These are phyloP conservation scores for Sapajus apella DNA, from an alignment of 2,113 vertebrate genomes.

Conservation along the genomic window DNA sequence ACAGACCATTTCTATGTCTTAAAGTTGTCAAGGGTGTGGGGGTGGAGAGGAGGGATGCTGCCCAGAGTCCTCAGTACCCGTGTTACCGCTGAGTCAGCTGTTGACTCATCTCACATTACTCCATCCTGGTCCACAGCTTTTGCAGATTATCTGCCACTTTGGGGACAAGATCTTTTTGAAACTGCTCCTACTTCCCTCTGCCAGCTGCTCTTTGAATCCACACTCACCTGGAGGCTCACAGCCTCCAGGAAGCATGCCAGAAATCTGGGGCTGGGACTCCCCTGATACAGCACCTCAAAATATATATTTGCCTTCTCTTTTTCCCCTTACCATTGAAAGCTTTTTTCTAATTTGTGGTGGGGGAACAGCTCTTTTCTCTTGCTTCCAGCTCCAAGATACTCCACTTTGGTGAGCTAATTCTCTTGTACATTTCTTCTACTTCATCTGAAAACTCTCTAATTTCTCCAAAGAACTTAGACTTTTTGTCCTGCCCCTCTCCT, in stretches of 20 bases:
- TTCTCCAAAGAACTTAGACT: background rate
- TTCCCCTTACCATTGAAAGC: background rate
- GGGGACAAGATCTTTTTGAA: background rate
- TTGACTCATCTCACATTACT: background rate
- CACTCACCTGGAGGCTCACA: too few species aligned
- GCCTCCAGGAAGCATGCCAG: too few species aligned
- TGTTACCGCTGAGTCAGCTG: background rate
- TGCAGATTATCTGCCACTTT: background rate
- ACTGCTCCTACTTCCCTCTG: background rate
- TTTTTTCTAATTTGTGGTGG: background rate
- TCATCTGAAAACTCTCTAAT: background rate
- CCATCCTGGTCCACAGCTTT: background rate
- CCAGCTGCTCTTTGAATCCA: background rate
- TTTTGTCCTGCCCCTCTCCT: background rate
- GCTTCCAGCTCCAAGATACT: background rate
- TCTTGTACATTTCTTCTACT: background rate
- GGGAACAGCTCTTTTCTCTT: background rate
- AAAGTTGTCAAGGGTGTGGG: background rate
- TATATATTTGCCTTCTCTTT: background rate
- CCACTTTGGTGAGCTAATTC: background rate
- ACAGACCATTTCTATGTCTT: background rate
- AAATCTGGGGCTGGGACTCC: background rate
- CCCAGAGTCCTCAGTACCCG: background rate
- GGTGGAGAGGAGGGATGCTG: background rate
- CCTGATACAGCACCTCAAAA: background rate